Evolutionary conservation across 2,113 vertebrate species (phyloP).

Genomic region (Oceanites oceanicus): DNA sequence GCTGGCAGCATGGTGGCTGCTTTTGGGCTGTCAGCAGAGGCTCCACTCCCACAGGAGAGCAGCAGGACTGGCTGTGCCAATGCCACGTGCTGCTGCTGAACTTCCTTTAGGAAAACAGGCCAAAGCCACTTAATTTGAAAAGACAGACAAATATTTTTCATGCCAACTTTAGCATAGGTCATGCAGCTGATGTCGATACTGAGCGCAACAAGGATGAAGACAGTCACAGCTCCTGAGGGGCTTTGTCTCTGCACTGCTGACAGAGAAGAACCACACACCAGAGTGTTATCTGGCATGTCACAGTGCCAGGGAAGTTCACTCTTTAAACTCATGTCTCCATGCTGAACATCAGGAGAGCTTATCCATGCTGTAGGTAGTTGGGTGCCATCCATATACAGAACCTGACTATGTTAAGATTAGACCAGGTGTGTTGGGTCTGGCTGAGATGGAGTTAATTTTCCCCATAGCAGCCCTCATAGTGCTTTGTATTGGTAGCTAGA

Average conservation of each 20-base stretch:
- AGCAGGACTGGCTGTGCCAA: neutral
- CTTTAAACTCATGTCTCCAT: neutral
- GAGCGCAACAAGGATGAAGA: neutral
- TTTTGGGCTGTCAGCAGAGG: neutral
- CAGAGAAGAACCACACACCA: neutral
- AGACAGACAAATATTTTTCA: neutral
- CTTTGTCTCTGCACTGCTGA: neutral
- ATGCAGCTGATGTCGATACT: neutral
- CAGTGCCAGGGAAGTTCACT: neutral
- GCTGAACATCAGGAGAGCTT: neutral
- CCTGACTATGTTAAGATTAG: neutral
- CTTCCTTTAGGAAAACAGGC: neutral
- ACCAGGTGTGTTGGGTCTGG: neutral
- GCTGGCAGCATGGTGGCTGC: neutral
- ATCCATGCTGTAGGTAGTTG: neutral
- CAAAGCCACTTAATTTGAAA: neutral
- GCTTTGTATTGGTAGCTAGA: neutral
- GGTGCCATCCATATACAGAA: neutral
- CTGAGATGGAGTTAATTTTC: neutral
- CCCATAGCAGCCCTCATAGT: neutral
- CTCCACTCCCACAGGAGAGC: neutral
- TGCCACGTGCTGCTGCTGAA: accelerated
- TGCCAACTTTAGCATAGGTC: neutral
- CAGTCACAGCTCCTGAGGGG: neutral
- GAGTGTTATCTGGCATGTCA: neutral